phyloP scores from a whole-genome alignment of 1,140 invertebrate species.

The Drosophila rhopaloa region DNA sequence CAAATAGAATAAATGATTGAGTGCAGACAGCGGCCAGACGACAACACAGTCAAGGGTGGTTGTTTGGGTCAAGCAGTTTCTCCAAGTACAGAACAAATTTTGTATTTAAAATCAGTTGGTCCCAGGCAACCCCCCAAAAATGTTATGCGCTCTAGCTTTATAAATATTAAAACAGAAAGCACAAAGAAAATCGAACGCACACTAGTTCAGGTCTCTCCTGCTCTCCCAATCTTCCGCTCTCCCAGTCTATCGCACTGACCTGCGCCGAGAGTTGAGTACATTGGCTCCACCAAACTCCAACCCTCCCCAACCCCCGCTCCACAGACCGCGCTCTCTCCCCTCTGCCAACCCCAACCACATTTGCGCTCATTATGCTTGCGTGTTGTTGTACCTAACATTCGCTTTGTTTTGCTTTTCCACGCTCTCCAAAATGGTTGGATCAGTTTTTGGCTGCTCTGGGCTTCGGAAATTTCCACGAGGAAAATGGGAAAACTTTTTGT shows the following conservation, averaged over 20 bases:
- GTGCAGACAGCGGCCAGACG: slow-evolving; percentile 71
- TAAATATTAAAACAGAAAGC: slow-evolving; percentile 63
- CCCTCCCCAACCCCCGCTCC: slow-evolving; percentile 1
- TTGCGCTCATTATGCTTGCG: slow-evolving; percentile 41
- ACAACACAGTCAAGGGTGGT: slow-evolving; percentile 39
- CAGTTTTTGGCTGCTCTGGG: slow-evolving; percentile 34
- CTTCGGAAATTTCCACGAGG: slow-evolving; percentile 33
- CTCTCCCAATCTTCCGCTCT: slow-evolving; percentile 11
- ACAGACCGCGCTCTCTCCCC: background rate
- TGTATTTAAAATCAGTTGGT: background rate
- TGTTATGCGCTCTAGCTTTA: slow-evolving; percentile 33
- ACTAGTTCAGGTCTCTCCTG: slow-evolving; percentile 21
- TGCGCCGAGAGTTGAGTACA: slow-evolving; percentile 53
- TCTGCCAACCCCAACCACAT: slow-evolving; percentile 2
- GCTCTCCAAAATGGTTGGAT: slow-evolving; percentile 33
- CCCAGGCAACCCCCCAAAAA: background rate
- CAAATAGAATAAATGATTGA: slow-evolving; percentile 63
- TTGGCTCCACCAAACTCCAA: slow-evolving; percentile 40
- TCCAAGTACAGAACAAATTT: background rate
- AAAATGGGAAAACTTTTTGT: slow-evolving; percentile 41
- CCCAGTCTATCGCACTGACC: slow-evolving; percentile 26
- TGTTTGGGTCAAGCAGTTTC: slow-evolving; percentile 29
- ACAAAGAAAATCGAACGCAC: slow-evolving; percentile 54
- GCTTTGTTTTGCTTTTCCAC: slow-evolving; percentile 45
- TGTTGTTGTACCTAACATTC: slow-evolving; percentile 14